phyloP scores from a whole-genome alignment of 2,888 invertebrate species.

The Microctonus aethiopoides region DNA sequence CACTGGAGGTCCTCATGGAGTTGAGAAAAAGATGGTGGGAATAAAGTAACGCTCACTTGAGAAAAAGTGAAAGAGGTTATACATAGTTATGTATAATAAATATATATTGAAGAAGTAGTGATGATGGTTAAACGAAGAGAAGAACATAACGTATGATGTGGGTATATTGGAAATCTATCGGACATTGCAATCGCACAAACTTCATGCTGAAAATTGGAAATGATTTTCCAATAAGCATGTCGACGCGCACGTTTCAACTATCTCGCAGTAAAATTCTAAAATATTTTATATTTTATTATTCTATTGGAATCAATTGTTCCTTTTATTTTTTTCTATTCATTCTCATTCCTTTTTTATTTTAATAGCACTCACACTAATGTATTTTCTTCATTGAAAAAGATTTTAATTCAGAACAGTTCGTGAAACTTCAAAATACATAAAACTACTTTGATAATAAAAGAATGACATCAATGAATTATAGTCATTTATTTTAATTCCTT shows the following conservation, averaged over 20 bases:
- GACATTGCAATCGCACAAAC: constrained; percentile 34
- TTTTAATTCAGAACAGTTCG: no score
- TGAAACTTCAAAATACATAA: no score
- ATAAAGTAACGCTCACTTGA: neutral
- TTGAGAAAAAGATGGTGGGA: constrained; percentile 16
- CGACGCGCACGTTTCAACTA: neutral
- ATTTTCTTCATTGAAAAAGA: neutral
- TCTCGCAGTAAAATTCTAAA: neutral
- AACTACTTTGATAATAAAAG: neutral
- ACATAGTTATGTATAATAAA: neutral
- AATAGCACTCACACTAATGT: neutral
- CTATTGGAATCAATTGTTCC: neutral
- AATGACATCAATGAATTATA: neutral
- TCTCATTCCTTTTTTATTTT: no score
- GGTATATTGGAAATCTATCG: constrained; percentile 47
- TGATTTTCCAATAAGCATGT: constrained; percentile 53
- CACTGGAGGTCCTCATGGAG: constrained; percentile 12
- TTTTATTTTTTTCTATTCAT: neutral
- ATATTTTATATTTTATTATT: neutral
- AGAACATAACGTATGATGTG: constrained; percentile 35
- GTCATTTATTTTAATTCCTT: neutral
- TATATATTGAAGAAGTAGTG: no score
- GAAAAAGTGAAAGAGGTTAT: neutral
- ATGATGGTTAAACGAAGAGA: neutral
- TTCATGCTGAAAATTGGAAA: constrained; percentile 41